Evolutionary conservation across 2,113 vertebrate species (phyloP).

Genomic region (Urocynchramus pylzowi): DNA sequence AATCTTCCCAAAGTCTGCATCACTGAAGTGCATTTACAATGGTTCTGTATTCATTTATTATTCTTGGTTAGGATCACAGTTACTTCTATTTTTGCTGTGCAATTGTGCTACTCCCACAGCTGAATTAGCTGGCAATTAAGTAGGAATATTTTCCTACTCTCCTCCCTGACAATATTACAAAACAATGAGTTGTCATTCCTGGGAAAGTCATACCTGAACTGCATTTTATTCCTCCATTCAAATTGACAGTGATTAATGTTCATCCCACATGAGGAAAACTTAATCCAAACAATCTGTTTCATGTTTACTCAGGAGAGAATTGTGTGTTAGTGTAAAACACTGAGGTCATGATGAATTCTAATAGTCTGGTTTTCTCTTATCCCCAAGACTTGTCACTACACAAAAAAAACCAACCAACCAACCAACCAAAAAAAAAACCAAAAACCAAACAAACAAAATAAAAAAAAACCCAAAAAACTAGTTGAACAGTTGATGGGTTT

Average conservation of each 20-base stretch:
- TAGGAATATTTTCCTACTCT: background rate
- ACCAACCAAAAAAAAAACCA: accelerated
- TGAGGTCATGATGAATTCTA: background rate
- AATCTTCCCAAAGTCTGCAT: background rate
- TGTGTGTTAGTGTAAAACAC: background rate
- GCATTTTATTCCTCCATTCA: background rate
- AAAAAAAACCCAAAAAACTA: too few species aligned
- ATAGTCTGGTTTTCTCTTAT: background rate
- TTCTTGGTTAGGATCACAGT: background rate
- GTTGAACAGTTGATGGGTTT: background rate
- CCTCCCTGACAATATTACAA: background rate
- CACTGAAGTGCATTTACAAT: background rate
- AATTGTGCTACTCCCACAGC: background rate
- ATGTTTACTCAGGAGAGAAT: background rate
- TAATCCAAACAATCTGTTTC: background rate
- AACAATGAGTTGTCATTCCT: background rate
- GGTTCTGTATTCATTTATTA: background rate
- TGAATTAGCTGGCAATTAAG: background rate
- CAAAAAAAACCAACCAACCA: too few species aligned
- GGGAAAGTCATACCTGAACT: background rate
- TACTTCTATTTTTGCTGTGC: accelerated
- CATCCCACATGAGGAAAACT: background rate
- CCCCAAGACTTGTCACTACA: background rate
- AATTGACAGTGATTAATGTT: background rate
- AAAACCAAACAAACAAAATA: too few species aligned